Evolutionary conservation across 2,113 vertebrate species (phyloP), one percentile per base, ranked within the genome.

Genomic region (Elephas maximus): DNA sequence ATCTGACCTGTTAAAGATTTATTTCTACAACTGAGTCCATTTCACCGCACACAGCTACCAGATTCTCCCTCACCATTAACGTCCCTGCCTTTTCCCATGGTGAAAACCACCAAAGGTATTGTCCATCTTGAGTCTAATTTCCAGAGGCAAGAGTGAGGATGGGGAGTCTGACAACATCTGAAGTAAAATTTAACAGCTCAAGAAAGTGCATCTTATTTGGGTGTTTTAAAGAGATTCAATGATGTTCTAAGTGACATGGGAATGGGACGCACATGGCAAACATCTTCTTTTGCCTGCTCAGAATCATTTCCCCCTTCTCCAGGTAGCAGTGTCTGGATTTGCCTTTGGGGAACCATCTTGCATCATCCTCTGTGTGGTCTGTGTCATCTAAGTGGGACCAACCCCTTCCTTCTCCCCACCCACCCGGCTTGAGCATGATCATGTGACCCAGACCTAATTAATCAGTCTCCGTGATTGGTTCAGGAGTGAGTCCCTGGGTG

Each of bases 211-310:
- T 88, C 28, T 51, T 86, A 26, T 24, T 53, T 76, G 63, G 78
- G 11, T 24, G 57, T 94, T 91, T 94, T 71, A 93, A 90, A 89
- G 74, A 82, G 57, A 37, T 74, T 86, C 84, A 89, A 26, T 79
- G 83, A 69, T 82, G 17, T 67, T 79, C 78, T 88, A 77, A 89
- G 41, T 83, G 33, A 86, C 24, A 77, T 28, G 45, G n/a, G 48
- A 88, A 69, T 53, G 23, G 41, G 67, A 37, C 8, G 3, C 48
- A 2, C 4, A 33, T 24, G 5, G 63, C 21, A 77, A 24, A 65
- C 37, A 79, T 30, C 62, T 24, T 84, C 44, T 41, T 94, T 85
- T 96, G 41, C 41, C 60, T 65, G 20, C 37, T 8, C 63, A 60
- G 62, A 92, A 79, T 30, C 23, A 69, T 83, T 94, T 91, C 15